A percentile compares a stretch with the other conserved stretches of the same genome.
phyloP scores from a whole-genome alignment of 53 echinoderm and acorn worm genomes.

The Crossaster papposus region DNA sequence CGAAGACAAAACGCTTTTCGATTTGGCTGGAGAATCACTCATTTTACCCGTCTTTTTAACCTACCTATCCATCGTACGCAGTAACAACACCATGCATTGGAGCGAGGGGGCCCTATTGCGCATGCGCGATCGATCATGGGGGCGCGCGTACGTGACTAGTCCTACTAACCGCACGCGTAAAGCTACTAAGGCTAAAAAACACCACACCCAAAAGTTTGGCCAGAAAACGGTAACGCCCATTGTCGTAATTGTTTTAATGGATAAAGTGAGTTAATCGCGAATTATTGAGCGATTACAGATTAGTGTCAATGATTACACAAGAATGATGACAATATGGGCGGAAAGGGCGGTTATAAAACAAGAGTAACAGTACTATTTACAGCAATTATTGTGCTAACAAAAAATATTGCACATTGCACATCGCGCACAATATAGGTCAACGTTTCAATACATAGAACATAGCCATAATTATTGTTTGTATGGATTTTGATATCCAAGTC shows the following conservation, averaged over 20 bases:
- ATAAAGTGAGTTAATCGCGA: constrained; percentile 14
- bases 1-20: constrained; percentile 45
- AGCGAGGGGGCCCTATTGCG: background rate
- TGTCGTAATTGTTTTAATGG: constrained; percentile 14
- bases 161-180: background rate
- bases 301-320: background rate
- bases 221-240: constrained; percentile 33
- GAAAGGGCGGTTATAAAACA: background rate
- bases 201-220: constrained; percentile 48
- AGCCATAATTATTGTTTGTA: too few relatives aligned
- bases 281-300: constrained; percentile 7
- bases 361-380: too few relatives aligned
- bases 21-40: constrained; percentile 46
- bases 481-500: too few relatives aligned
- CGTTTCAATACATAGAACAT: too few relatives aligned
- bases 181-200: background rate
- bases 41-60: constrained; percentile 22
- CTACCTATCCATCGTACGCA: background rate
- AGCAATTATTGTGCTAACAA: too few relatives aligned
- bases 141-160: background rate
- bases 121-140: constrained; percentile 6
- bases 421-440: too few relatives aligned
- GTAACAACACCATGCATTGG: background rate
- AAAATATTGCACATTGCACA: too few relatives aligned
- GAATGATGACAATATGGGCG: background rate